A percentile compares a stretch with the other conserved stretches of the same genome.
phyloP scores from a whole-genome alignment of 2,797 vertebrate species.

The Bradypus variegatus region DNA sequence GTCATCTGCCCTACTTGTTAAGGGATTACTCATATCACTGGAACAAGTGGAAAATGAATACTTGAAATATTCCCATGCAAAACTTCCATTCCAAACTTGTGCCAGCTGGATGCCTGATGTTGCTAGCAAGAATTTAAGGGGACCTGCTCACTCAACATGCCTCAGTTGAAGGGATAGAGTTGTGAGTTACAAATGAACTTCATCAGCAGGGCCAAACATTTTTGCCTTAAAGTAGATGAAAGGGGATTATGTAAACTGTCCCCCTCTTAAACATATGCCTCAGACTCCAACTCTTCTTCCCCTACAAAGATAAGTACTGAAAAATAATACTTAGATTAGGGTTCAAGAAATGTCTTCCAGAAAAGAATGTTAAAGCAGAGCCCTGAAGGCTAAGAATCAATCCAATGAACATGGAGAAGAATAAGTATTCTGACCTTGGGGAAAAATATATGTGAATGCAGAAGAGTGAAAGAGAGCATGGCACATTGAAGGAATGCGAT shows the following conservation, averaged over 20 bases:
- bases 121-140: not conserved
- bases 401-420: not conserved
- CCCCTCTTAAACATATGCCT: not conserved
- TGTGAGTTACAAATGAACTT: not conserved
- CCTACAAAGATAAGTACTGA: not conserved
- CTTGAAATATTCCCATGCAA: not conserved
- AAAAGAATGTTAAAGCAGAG: not conserved
- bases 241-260: not conserved
- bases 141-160: not conserved
- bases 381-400: not conserved
- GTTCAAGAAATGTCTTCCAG: not conserved
- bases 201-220: not conserved
- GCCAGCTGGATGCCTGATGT: not conserved
- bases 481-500: not conserved
- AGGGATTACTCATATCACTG: not conserved
- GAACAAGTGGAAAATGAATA: not conserved
- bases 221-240: not conserved
- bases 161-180: not conserved
- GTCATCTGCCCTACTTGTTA: not conserved
- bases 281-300: not conserved
- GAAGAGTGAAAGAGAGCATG: not conserved
- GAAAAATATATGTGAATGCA: not conserved
- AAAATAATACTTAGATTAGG: not conserved
- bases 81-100: not conserved
- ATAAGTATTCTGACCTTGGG: not conserved